Conservation (phyloP, 2,113 vertebrate species). For the Vanacampus margaritifer region DNA sequence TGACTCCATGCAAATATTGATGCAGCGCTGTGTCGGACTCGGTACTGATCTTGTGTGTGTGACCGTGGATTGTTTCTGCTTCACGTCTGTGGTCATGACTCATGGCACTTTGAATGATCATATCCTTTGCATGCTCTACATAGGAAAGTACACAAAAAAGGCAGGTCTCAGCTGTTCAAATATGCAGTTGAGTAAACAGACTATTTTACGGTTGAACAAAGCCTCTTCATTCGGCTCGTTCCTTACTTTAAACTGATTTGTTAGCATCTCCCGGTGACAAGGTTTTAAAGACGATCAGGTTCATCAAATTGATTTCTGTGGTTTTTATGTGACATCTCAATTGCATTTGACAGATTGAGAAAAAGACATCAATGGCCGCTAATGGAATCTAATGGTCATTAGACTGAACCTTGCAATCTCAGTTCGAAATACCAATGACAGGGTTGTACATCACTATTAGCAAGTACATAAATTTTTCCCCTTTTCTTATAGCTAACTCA, state of each 20-base stretch:
- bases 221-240: not conserved
- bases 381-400: conserved; percentile 28
- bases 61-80: conserved; percentile 41
- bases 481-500: not conserved
- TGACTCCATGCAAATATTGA: conserved; percentile 30
- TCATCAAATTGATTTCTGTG: conserved; percentile 13
- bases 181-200: conserved; percentile 8
- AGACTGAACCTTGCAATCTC: conserved; percentile 11
- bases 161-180: conserved; percentile 20
- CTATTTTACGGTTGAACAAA: conserved; percentile 1
- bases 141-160: not conserved
- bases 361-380: conserved; percentile 34
- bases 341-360: conserved; percentile 28
- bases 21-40: conserved; percentile 33
- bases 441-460: conserved; percentile 13
- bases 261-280: conserved; percentile 5
- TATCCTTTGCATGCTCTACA: conserved; percentile 21
- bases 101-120: conserved; percentile 33
- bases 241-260: conserved; percentile 4
- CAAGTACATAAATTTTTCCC: conserved; percentile 6
- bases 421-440: conserved; percentile 25
- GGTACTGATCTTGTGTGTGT: conserved; percentile 49
- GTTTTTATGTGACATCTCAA: conserved; percentile 8
- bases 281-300: conserved; percentile 6
- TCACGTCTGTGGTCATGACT: conserved; percentile 39